Base-by-base conservation (phyloP, 1,140 invertebrate genomes). In the Leptonema lineaticorne region DNA sequence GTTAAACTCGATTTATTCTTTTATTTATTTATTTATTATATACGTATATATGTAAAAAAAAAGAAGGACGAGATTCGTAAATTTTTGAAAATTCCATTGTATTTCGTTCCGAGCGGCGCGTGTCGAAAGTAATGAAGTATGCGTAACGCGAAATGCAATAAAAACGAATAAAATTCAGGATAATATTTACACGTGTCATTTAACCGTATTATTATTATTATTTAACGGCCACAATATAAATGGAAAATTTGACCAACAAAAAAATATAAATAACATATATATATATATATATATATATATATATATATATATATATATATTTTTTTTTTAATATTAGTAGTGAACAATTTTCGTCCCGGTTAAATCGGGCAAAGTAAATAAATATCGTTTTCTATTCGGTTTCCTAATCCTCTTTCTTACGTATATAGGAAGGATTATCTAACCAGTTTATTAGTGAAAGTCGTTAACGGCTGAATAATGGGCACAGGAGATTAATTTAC, bases 401-500 rank as follows among this genome's bases (percentile, higher is more conserved):
- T n/a, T 59, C 7, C 14, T 58, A 58, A 67, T 58, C 50, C 65
- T 28, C 45, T n/a, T 50, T 48, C 62, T 62, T 68, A 63, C n/a
- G n/a, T n/a, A n/a, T n/a, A 68, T 68, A 63, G 67, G 59, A 68
- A 68, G 30, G 57, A 58, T 62, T 68, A 62, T 53, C 41, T 24
- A 26, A 29, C 28, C 41, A 45, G 57, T 68, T 62, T 68, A 63
- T 62, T 68, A 68, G 20, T n/a, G 41, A 60, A 50, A 63, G 59
- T 68, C 67, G 67, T 68, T 68, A 68, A 30, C 24, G 57, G 57
- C 67, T 62, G 48, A 68, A 62, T 68, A 68, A 68, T 68, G 67
- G 67, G 58, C 67, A 29, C 67, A n/a, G 29, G 67, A 68, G 67
- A 68, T 68, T 68, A 68, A 68, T 68, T 62, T 68, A 62, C 67